Conservation (phyloP, 1,140 invertebrate genomes). For the Drosophila biarmipes region DNA sequence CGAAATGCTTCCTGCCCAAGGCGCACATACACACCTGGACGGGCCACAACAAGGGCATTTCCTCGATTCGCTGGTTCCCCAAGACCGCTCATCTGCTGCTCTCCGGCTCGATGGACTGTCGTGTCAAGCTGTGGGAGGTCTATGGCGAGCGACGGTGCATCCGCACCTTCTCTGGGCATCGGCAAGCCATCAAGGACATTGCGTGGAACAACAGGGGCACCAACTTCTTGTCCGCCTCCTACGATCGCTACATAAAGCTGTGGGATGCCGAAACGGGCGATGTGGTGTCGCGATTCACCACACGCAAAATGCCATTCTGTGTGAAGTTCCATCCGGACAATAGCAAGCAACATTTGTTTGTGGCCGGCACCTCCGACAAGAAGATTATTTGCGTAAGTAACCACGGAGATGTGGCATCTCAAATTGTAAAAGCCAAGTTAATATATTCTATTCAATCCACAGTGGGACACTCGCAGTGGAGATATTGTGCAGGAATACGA, state of each 20-base stretch:
- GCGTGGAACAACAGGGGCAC: constrained; percentile 98
- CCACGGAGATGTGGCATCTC: background rate
- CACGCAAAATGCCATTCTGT: constrained; percentile 98
- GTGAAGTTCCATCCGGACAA: constrained; percentile 99
- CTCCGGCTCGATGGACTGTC: constrained; percentile 98
- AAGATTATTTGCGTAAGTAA: constrained; percentile 98
- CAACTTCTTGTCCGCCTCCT: constrained; percentile 96
- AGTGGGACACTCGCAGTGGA: constrained; percentile 98
- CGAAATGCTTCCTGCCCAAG: constrained; percentile 99
- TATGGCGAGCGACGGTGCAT: constrained; percentile 97
- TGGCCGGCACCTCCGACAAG: constrained; percentile 99
- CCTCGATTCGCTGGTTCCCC: constrained; percentile 98
- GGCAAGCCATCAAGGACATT: constrained; percentile 98
- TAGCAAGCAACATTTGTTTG: constrained; percentile 98
- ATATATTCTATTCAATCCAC: constrained; percentile 60
- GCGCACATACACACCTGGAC: constrained; percentile 98
- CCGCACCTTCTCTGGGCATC: constrained; percentile 98
- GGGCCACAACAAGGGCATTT: constrained; percentile 98
- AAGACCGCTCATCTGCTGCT: constrained; percentile 96
- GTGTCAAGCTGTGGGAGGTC: constrained; percentile 99
- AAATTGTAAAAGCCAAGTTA: constrained; percentile 7
- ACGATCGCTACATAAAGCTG: constrained; percentile 97
- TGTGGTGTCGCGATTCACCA: constrained; percentile 96
- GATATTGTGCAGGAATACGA: constrained; percentile 99
- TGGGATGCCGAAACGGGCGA: constrained; percentile 99